Evolutionary conservation across 1,140 invertebrate species (phyloP).

Genomic region (Arctopsyche grandis): DNA sequence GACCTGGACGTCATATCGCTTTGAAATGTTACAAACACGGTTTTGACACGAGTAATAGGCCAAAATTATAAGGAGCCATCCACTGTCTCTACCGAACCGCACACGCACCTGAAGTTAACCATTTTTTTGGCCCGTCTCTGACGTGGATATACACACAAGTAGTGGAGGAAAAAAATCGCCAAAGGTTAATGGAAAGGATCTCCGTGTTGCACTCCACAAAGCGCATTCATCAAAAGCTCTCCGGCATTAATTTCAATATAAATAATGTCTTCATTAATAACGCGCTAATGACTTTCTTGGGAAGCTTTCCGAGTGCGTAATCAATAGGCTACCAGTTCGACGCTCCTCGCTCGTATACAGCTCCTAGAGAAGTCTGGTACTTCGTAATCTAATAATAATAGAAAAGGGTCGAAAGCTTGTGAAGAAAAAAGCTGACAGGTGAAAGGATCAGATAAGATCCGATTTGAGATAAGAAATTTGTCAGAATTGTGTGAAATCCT

Average conservation of each 20-base stretch:
- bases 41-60: constrained; percentile 43
- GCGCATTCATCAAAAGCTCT: not conserved
- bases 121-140: not conserved
- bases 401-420: no score
- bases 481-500: no score
- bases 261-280: constrained; percentile 50
- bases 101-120: not conserved
- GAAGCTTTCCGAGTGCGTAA: constrained; percentile 37
- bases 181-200: constrained; percentile 31
- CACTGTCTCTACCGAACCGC: constrained; percentile 10
- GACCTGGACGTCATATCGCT: constrained; percentile 37
- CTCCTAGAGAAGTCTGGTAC: not conserved
- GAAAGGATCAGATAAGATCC: no score
- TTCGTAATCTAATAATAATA: no score
- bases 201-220: constrained; percentile 1
- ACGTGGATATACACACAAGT: not conserved
- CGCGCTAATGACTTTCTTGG: constrained; percentile 45
- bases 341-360: not conserved
- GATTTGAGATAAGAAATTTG: no score
- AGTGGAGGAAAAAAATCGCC: constrained; percentile 2
- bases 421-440: no score
- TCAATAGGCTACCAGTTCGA: constrained; percentile 41
- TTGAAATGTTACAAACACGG: constrained; percentile 45
- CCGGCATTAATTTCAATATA: constrained; percentile 48
- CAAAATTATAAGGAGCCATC: constrained; percentile 43